A percentile compares a stretch with the other conserved stretches of the same genome.
Evolutionary conservation across 2,888 invertebrate species (phyloP).

Genomic region (Stenurella melanura): DNA sequence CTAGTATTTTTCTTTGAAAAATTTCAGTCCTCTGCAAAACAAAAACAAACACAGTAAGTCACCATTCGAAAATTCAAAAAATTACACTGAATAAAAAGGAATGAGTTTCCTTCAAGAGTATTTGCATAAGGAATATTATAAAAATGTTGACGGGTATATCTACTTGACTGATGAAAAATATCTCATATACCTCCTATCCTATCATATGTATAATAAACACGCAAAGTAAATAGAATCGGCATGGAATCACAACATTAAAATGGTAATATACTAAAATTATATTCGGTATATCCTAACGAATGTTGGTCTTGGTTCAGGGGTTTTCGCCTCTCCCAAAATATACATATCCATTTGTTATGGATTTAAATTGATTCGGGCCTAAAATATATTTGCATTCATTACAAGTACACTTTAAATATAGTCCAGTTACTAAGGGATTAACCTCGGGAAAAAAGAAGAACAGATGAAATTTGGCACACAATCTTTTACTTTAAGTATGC

Average conservation of each 20-base stretch:
- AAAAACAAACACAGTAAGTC: no score
- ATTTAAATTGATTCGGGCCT: conserved; percentile 22
- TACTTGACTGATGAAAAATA: no score
- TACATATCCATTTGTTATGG: conserved; percentile 19
- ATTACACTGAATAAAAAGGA: no score
- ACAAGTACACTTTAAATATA: conserved; percentile 10
- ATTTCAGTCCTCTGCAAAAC: no score
- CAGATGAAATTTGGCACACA: neutral
- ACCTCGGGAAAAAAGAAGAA: neutral
- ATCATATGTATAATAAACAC: neutral
- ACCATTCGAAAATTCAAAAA: no score
- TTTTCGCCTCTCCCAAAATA: conserved; percentile 18
- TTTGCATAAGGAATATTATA: no score
- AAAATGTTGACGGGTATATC: no score
- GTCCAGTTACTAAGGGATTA: no score
- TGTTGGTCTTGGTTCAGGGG: neutral
- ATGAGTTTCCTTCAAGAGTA: no score
- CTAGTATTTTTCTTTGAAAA: no score
- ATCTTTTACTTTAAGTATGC: no score
- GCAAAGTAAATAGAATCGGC: neutral
- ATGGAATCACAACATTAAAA: conserved; percentile 19
- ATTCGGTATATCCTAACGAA: conserved; percentile 12
- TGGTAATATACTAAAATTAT: conserved; percentile 26
- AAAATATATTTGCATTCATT: conserved; percentile 29
- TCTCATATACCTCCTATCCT: no score